A percentile compares a stretch with the other conserved stretches of the same genome.
These are phyloP conservation scores for Caenorhabditis sp. DNA, from an alignment of 2,888 invertebrate species.

Conservation along the genomic window DNA sequence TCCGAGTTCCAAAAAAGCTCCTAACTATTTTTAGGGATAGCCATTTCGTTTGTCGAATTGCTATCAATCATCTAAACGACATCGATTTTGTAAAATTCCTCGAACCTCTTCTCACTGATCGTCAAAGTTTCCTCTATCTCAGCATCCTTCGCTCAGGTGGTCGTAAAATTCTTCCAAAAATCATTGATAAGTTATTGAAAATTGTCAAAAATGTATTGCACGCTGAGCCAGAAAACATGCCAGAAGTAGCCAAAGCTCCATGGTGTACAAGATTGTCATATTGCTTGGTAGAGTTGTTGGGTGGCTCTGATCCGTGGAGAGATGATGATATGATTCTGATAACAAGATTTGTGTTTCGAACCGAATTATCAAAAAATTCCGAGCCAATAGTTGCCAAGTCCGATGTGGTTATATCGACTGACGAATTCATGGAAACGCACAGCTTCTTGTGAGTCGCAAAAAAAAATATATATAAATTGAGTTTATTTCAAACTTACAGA, in stretches of 20 bases:
- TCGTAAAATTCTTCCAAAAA: conserved; percentile 11
- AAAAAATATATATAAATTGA: too few relatives aligned
- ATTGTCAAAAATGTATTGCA: conserved; percentile 15
- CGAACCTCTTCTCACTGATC: conserved; percentile 14
- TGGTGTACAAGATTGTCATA: conserved; percentile 27
- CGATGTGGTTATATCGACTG: background rate
- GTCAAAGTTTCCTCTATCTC: conserved; percentile 3
- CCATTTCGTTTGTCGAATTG: conserved; percentile 15
- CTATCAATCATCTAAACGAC: conserved; percentile 18
- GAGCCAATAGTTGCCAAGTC: background rate
- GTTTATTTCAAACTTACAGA: too few relatives aligned
- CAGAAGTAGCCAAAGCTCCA: conserved; percentile 18
- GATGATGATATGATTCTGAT: conserved; percentile 16
- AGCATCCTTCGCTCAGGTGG: background rate
- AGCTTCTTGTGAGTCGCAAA: background rate
- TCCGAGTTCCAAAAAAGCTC: too few relatives aligned
- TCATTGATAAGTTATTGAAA: conserved; percentile 10
- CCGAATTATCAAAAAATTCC: background rate
- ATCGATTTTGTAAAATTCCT: conserved; percentile 29
- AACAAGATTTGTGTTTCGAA: conserved; percentile 30
- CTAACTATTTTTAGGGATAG: conserved; percentile 10
- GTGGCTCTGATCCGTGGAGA: conserved; percentile 16
- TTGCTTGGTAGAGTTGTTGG: conserved; percentile 27
- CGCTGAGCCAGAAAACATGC: background rate
- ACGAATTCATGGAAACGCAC: conserved; percentile 19